Conservation (phyloP, 2,797 vertebrate genomes). For the Philypnodon macrostomus region DNA sequence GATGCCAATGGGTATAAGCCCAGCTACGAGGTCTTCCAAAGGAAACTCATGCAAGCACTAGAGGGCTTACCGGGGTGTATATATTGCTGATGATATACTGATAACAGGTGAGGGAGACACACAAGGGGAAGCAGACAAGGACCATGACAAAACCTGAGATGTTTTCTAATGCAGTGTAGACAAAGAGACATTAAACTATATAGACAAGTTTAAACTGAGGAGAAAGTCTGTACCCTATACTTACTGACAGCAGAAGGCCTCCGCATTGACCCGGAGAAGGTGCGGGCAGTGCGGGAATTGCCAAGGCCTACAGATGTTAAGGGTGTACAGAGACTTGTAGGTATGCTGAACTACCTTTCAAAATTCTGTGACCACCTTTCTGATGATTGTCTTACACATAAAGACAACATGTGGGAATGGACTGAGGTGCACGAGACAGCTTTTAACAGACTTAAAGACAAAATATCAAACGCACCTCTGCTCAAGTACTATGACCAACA, state of each 20-base stretch:
- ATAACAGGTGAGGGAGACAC: background rate
- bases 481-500: too few species aligned
- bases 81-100: background rate
- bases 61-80: background rate
- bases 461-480: slow-evolving; percentile 2
- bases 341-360: background rate
- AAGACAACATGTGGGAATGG: slow-evolving; percentile 19
- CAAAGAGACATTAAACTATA: background rate
- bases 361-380: background rate
- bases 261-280: background rate
- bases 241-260: background rate
- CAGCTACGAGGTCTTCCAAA: too few species aligned
- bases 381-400: slow-evolving; percentile 24
- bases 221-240: background rate
- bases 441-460: slow-evolving; percentile 23
- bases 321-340: background rate
- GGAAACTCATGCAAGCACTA: background rate
- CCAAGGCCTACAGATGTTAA: background rate
- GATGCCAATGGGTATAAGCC: slow-evolving; percentile 17
- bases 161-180: background rate
- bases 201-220: background rate
- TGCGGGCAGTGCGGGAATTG: background rate
- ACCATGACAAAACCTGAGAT: background rate
- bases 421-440: slow-evolving; percentile 16
- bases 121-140: background rate